These are phyloP conservation scores for Meteorus sp. DNA, from an alignment of 1,140 invertebrate species.

Conservation along the genomic window DNA sequence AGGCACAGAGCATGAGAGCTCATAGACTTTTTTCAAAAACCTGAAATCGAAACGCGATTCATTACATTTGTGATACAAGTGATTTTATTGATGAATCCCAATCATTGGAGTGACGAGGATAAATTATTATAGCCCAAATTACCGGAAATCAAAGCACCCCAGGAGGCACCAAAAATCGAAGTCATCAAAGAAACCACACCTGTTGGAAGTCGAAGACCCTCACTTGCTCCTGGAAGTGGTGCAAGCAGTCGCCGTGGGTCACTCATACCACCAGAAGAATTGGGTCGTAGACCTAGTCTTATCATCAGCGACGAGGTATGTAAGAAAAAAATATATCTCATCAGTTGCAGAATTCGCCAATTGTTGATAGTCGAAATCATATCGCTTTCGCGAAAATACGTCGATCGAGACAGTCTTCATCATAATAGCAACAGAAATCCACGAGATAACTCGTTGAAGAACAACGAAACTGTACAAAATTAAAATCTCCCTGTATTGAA, in stretches of 20 bases:
- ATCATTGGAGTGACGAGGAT: neutral
- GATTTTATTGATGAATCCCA: neutral
- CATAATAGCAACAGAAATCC: no score
- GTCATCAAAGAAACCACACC: constrained; percentile 79
- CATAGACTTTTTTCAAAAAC: no score
- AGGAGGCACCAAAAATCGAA: constrained; percentile 80
- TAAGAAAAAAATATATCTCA: constrained; percentile 28
- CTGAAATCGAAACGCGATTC: no score
- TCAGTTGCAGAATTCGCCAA: constrained; percentile 8
- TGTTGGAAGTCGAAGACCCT: constrained; percentile 69
- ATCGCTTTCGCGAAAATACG: neutral
- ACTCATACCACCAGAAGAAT: constrained; percentile 81
- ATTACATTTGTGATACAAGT: no score
- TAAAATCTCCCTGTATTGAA: no score
- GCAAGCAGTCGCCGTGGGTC: constrained; percentile 78
- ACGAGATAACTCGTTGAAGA: no score
- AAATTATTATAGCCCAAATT: constrained; percentile 25
- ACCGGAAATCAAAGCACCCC: constrained; percentile 74
- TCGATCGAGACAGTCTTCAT: neutral
- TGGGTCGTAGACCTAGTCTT: constrained; percentile 80
- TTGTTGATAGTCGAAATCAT: constrained; percentile 10
- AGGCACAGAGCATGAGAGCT: no score
- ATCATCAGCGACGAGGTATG: constrained; percentile 93
- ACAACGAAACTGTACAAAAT: no score
- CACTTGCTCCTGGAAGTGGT: constrained; percentile 72